Conservation (phyloP, 2,888 invertebrate species). For the Cephus pulcher region DNA sequence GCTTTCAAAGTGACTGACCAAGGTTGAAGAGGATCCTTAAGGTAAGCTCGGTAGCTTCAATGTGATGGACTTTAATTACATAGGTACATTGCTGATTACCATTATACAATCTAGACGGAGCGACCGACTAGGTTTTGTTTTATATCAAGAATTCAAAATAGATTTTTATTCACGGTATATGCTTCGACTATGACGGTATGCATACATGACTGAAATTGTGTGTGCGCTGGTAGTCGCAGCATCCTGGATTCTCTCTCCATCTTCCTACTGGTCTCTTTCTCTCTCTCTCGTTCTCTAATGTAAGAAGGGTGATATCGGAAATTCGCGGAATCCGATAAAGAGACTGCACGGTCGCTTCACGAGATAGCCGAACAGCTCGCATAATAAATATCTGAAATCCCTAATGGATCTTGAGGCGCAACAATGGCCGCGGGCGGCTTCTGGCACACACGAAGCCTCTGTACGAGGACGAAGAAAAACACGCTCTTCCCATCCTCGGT, state of each 20-base stretch:
- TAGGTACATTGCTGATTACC: neutral
- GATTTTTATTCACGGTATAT: neutral
- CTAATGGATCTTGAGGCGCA: conserved; percentile 55
- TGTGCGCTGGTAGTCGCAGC: neutral
- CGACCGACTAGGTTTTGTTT: neutral
- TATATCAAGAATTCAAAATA: neutral
- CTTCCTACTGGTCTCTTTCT: conserved; percentile 14
- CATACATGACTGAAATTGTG: neutral
- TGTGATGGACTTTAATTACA: neutral
- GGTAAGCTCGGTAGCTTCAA: neutral
- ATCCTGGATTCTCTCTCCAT: conserved; percentile 30
- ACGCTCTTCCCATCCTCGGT: conserved; percentile 26
- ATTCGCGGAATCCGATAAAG: conserved; percentile 42
- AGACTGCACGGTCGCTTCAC: conserved; percentile 20
- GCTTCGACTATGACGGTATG: neutral
- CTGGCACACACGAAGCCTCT: conserved; percentile 34
- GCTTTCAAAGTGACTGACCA: neutral
- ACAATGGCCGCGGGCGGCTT: conserved; percentile 7
- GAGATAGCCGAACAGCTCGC: conserved; percentile 22
- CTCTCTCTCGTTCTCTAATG: neutral
- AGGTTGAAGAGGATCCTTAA: neutral
- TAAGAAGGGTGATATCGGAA: conserved; percentile 32
- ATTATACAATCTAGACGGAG: neutral
- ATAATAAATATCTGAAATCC: conserved; percentile 55
- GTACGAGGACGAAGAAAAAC: conserved; percentile 31